Conservation (phyloP, 2,888 invertebrate genomes). For the Ectemnius continuus region DNA sequence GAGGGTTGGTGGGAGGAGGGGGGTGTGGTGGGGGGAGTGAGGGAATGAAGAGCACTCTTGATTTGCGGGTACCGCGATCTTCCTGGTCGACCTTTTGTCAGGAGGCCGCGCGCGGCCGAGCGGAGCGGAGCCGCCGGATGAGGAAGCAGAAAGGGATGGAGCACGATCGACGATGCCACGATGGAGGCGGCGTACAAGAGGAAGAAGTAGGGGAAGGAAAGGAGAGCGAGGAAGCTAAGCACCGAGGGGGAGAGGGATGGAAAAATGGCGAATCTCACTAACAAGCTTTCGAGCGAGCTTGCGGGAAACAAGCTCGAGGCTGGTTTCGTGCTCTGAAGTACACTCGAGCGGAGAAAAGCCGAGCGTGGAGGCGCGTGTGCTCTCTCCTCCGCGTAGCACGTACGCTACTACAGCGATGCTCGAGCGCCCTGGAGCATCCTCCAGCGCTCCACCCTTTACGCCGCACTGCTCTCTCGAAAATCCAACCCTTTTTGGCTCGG, state of each 20-base stretch:
- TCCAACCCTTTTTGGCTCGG: slow-evolving; percentile 58
- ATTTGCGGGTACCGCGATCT: slow-evolving; percentile 51
- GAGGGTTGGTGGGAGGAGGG: slow-evolving; percentile 1
- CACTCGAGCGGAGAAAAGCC: slow-evolving; percentile 65
- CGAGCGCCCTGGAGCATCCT: slow-evolving; percentile 59
- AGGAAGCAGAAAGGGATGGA: slow-evolving; percentile 40
- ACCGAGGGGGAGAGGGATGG: slow-evolving; percentile 36
- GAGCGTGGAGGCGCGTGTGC: slow-evolving; percentile 61
- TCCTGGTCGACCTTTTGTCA: slow-evolving; percentile 56
- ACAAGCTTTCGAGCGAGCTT: slow-evolving; percentile 71
- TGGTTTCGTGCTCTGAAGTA: slow-evolving; percentile 61
- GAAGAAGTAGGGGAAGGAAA: slow-evolving; percentile 10
- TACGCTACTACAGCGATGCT: slow-evolving; percentile 44
- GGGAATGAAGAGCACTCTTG: slow-evolving; percentile 47
- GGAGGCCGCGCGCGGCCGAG: slow-evolving; percentile 19
- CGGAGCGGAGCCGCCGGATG: too few relatives aligned
- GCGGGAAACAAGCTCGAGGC: slow-evolving; percentile 58
- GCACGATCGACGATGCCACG: slow-evolving; percentile 19
- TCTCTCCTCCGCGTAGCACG: slow-evolving; percentile 46
- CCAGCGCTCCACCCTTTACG: slow-evolving; percentile 69
- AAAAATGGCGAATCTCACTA: slow-evolving; percentile 72
- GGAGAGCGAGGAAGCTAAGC: slow-evolving; percentile 7
- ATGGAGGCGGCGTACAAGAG: slow-evolving; percentile 45
- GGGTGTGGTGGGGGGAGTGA: background rate
- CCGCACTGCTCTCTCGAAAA: slow-evolving; percentile 59